Base-by-base conservation (phyloP, 2,113 vertebrate genomes). In the Actenoides hombroni region DNA sequence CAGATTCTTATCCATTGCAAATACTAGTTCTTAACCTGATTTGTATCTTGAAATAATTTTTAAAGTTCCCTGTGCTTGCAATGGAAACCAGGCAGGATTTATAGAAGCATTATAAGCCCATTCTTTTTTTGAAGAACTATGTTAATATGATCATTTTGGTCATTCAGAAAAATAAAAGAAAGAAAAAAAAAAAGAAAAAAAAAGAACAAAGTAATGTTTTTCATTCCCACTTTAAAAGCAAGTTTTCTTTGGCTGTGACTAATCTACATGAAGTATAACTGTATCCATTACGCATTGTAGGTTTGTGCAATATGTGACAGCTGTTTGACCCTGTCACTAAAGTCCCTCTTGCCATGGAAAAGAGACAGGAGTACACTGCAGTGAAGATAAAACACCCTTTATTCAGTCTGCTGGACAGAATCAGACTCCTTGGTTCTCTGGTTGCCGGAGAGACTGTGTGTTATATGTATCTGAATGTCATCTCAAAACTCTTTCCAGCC, bases 181-280 rank as follows among this genome's bases (percentile, higher is more conserved):
- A 6, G 15, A 44, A 84, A 91, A 80, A 88, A 80, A 75, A 33
- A 60, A 29, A 42, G 51, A 26, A 4, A 5, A 19, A 44, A 84
- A 90, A 83, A 56, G 25, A 8, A 67, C 1, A 8, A 89, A 96
- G 53, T 81, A 95, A 89, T 79, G n/a, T 76, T 97, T 96, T 92
- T 76, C 25, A 57, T 92, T 94, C 46, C 25, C 46, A 74, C 70
- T 94, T 94, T 86, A 76, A 95, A 96, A 96, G 68, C 29, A 86
- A 92, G 35, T 92, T 93, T 94, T 87, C 74, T 82, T 89, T 65
- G 40, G 46, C 74, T 92, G 70, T 95, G 91, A 96, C 92, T 95
- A 96, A 96, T 94, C 88, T 89, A 82, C 37, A 85, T 74, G 91
- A 97, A 95, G 81, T 92, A 91, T 94, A 95, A 96, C 94, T 97